Base-by-base conservation (phyloP, 2,797 vertebrate genomes). In the Sebastes taczanowskii region DNA sequence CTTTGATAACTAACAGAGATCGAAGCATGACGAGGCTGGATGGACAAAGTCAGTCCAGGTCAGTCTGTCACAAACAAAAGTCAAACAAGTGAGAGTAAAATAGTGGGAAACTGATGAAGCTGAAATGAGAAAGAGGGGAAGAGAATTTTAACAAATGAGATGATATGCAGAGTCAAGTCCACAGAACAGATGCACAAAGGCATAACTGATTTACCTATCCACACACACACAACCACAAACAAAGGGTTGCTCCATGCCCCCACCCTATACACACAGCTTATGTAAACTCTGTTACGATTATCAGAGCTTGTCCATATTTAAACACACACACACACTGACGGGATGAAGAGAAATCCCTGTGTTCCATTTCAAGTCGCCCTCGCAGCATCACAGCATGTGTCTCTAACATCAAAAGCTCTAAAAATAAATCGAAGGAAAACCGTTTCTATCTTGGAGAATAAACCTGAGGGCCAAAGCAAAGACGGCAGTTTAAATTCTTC, bases 401-500 rank as follows among this genome's bases (percentile, higher is more conserved):
- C 68, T 69, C 11, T 0, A 20, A 77, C 81, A 64, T 82, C 74
- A 81, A 77, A 83, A 46, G 56, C 73, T 64, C 64, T 55, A 29
- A 80, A 23, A 83, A 85, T 83, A 88, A 67, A 65, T 52, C n/a
- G 0, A 56, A 69, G 60, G 16, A n/a, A 55, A 77, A 13, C 22
- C 0, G 3, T 6, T 25, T 81, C 29, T 55, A 18, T 77, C 66
- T 73, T 34, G 25, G 65, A 83, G 80, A 81, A 80, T 38, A 46
- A 81, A 70, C 74, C 77, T 9, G 58, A 68, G 32, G 68, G 80
- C 29, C 14, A 18, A 7, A 56, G 58, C n/a, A 58, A 70, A 55
- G 38, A 32, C 3, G 20, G 59, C 30, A 11, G 53, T 70, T 66
- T 20, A 2, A 5, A 14, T 49, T 66, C 55, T 27, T 77, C 38